Conservation (phyloP, 2,888 invertebrate species). For the Epirrhoe tristata region DNA sequence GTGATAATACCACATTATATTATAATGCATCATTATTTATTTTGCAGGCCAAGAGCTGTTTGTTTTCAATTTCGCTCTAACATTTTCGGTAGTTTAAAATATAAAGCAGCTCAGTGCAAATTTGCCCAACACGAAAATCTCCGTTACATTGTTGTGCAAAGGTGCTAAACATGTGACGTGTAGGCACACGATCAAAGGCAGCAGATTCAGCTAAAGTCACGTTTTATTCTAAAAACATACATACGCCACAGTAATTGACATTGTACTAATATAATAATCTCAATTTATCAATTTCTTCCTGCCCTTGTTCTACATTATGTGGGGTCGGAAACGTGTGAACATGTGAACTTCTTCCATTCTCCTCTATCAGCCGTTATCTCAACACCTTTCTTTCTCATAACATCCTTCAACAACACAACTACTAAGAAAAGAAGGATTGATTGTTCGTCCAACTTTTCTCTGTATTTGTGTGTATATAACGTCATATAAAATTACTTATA, state of each 20-base stretch:
- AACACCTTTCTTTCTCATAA: too few relatives aligned
- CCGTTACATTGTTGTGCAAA: constrained; percentile 21
- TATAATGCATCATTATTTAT: not conserved
- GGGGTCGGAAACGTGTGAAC: too few relatives aligned
- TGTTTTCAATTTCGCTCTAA: constrained; percentile 11
- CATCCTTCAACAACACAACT: too few relatives aligned
- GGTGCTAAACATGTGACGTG: constrained; percentile 36
- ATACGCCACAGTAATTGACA: constrained; percentile 57
- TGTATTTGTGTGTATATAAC: too few relatives aligned
- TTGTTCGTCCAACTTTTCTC: too few relatives aligned
- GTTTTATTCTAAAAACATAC: constrained; percentile 58
- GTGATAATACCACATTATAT: too few relatives aligned
- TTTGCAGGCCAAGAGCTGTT: not conserved
- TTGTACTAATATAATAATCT: constrained; percentile 37
- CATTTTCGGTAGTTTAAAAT: constrained; percentile 4
- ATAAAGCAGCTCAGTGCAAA: constrained; percentile 18
- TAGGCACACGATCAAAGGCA: constrained; percentile 38
- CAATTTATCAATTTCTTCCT: too few relatives aligned
- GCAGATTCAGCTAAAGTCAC: constrained; percentile 55
- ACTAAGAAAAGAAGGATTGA: too few relatives aligned
- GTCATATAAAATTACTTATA: too few relatives aligned
- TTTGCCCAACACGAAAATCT: constrained; percentile 31
- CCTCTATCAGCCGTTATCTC: too few relatives aligned
- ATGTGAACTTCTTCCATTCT: too few relatives aligned
- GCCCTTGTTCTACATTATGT: too few relatives aligned